Conservation (phyloP, 2,113 vertebrate genomes). For the Salvelinus sp. region DNA sequence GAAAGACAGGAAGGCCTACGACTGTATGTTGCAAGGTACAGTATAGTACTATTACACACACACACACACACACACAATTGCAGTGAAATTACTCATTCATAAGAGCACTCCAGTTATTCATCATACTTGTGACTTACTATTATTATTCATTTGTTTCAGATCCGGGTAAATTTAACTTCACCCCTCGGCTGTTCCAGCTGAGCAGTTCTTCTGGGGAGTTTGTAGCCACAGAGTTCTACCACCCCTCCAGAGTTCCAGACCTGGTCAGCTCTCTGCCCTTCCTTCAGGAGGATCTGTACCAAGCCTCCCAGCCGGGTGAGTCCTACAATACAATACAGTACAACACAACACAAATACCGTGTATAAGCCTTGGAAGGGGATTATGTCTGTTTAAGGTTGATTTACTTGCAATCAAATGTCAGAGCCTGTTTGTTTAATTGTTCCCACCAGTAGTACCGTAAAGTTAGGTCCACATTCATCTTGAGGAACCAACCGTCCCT, state of each 20-base stretch:
- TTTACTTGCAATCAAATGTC: too few relatives aligned
- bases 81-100: not conserved
- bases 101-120: not conserved
- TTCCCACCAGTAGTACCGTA: too few relatives aligned
- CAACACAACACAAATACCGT: too few relatives aligned
- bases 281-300: constrained; percentile 95
- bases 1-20: constrained; percentile 92
- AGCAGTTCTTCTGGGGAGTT: constrained; percentile 95
- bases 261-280: constrained; percentile 92
- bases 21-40: constrained; percentile 97
- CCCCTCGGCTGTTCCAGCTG: constrained; percentile 92
- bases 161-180: constrained; percentile 98
- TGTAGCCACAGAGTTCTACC: constrained; percentile 84
- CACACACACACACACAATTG: not conserved
- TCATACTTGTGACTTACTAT: too few relatives aligned
- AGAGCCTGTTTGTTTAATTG: too few relatives aligned
- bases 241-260: constrained; percentile 81
- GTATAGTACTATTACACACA: not conserved
- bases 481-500: too few relatives aligned
- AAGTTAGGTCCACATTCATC: too few relatives aligned
- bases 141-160: constrained; percentile 69
- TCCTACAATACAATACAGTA: not conserved
- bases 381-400: too few relatives aligned
- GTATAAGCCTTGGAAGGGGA: too few relatives aligned
- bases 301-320: constrained; percentile 88